Conservation (phyloP, 53 echinoderm and acorn worm species). For the Echinarachnius parma region DNA sequence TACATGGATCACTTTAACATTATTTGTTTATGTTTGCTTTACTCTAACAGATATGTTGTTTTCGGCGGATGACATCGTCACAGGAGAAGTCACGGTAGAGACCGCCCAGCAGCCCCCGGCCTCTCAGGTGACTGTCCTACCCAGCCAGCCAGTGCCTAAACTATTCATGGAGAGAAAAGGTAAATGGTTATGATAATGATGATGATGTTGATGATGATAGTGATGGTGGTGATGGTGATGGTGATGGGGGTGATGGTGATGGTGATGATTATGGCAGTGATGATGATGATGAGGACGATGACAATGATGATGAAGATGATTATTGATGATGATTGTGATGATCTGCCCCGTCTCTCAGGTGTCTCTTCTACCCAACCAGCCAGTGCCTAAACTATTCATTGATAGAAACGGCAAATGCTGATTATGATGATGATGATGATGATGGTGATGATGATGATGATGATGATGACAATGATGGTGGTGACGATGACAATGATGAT, state of each 20-base stretch:
- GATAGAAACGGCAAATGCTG: too few relatives aligned
- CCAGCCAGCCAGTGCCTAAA: conserved; percentile 80
- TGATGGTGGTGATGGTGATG: conserved; percentile 8
- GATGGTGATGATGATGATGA: conserved; percentile 11
- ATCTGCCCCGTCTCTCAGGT: not conserved
- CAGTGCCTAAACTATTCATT: too few relatives aligned
- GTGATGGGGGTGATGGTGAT: conserved; percentile 2
- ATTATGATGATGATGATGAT: conserved; percentile 13
- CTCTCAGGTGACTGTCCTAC: conserved; percentile 67
- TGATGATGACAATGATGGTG: conserved; percentile 11
- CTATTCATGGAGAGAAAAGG: conserved; percentile 96
- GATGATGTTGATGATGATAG: conserved; percentile 4
- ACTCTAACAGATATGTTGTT: conserved; percentile 67
- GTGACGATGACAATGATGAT: conserved; percentile 21
- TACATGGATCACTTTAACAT: too few relatives aligned
- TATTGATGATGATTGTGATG: not conserved
- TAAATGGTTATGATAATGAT: conserved; percentile 45
- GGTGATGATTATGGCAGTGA: conserved; percentile 3
- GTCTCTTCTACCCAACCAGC: too few relatives aligned
- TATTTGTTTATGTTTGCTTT: not conserved
- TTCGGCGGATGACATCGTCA: conserved; percentile 83
- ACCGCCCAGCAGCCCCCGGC: conserved; percentile 51
- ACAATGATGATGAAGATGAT: not conserved
- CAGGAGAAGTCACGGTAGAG: conserved; percentile 56
- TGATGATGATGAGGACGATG: not conserved